Percentiles rank a stretch among this genome's conserved stretches.
phyloP scores from a whole-genome alignment of 2,888 invertebrate genomes.

The Bimastos eiseni region DNA sequence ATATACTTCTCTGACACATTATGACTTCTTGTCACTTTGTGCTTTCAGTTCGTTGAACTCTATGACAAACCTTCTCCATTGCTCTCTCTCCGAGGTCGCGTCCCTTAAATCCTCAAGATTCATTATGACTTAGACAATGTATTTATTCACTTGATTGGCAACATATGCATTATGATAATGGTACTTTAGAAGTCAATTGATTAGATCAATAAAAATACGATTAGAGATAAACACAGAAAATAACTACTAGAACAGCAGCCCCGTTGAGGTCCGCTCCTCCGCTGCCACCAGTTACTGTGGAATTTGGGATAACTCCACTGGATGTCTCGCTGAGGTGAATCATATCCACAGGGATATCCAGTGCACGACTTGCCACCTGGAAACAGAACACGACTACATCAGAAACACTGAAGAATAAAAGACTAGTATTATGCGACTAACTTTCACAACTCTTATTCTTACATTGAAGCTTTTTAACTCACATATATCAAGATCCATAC shows the following conservation, averaged over 20 bases:
- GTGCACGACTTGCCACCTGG: slow-evolving; percentile 55
- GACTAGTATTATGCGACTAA: background rate
- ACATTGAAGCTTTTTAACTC: background rate
- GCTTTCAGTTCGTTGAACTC: no score
- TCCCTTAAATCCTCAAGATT: no score
- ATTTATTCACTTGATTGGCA: no score
- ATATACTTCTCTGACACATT: no score
- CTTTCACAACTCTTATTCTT: background rate
- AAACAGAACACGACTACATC: background rate
- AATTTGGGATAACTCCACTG: slow-evolving; percentile 57
- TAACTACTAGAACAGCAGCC: slow-evolving; percentile 49
- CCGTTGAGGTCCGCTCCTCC: slow-evolving; percentile 57
- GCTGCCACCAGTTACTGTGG: slow-evolving; percentile 56
- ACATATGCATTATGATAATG: background rate
- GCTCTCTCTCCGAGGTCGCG: no score
- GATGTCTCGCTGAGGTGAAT: slow-evolving; percentile 55
- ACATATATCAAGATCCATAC: no score
- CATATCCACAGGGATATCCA: slow-evolving; percentile 49
- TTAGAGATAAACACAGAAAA: background rate
- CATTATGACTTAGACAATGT: no score
- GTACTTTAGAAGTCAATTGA: background rate
- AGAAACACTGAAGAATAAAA: background rate
- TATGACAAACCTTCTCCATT: no score
- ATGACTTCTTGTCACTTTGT: no score
- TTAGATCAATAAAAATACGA: no score